These are phyloP conservation scores for Eublepharis macularius DNA, from an alignment of 2,113 vertebrate species.

Conservation along the genomic window DNA sequence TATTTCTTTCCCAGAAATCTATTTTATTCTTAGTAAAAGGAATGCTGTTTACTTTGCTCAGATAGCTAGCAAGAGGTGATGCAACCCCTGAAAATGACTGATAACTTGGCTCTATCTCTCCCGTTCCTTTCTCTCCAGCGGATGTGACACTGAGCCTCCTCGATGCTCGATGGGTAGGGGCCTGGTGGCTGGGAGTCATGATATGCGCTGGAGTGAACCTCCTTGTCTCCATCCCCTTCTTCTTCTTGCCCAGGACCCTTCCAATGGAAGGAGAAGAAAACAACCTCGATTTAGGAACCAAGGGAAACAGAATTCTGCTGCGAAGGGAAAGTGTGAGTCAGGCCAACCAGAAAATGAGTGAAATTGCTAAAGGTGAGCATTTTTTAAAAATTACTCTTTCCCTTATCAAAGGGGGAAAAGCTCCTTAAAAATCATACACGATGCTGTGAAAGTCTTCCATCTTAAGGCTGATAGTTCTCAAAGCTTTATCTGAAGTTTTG, in stretches of 20 bases:
- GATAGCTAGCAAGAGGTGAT: not conserved
- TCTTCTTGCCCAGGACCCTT: constrained; percentile 76
- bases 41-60: not conserved
- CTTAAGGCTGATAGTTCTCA: not conserved
- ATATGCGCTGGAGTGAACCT: constrained; percentile 73
- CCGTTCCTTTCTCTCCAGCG: constrained; percentile 55
- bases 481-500: not conserved
- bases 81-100: not conserved
- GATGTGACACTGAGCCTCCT: constrained; percentile 67
- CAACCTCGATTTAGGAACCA: constrained; percentile 4
- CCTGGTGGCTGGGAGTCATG: constrained; percentile 81
- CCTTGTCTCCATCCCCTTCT: constrained; percentile 73
- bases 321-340: constrained; percentile 32
- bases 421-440: not conserved
- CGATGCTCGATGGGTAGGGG: constrained; percentile 80
- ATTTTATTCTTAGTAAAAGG: not conserved
- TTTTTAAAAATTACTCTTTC: not conserved
- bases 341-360: constrained; percentile 51
- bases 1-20: not conserved
- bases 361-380: constrained; percentile 71
- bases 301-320: constrained; percentile 12
- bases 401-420: not conserved
- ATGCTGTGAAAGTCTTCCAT: no score
- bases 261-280: constrained; percentile 66
- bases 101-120: no score